phyloP scores from a whole-genome alignment of 2,113 vertebrate genomes.

The Oophaga pumilio region DNA sequence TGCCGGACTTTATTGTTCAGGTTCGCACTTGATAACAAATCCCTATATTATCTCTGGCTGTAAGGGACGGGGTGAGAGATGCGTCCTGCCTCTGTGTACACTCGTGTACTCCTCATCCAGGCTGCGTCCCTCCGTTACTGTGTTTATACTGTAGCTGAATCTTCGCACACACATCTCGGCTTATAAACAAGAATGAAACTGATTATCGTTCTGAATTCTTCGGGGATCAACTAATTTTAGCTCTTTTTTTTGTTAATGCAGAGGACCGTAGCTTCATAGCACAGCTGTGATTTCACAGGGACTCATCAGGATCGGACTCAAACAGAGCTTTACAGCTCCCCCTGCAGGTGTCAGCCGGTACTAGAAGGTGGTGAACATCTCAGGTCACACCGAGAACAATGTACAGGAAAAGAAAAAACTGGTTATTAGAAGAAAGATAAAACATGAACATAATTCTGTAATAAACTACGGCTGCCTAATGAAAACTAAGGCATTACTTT shows the following conservation, averaged over 20 bases:
- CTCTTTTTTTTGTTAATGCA: not conserved
- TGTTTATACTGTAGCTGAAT: slow-evolving; percentile 47
- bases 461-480: no score
- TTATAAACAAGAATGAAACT: slow-evolving; percentile 47
- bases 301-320: not conserved
- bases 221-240: slow-evolving; percentile 43
- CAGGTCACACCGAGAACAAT: not conserved
- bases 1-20: no score
- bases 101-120: not conserved
- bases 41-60: not conserved
- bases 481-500: not conserved
- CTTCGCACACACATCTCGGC: slow-evolving; percentile 27
- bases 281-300: slow-evolving; percentile 20
- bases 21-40: not conserved
- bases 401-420: no score
- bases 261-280: not conserved
- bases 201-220: slow-evolving; percentile 42
- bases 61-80: not conserved
- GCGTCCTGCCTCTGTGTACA: not conserved
- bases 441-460: no score
- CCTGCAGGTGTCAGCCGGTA: not conserved
- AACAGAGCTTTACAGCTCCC: slow-evolving; percentile 1
- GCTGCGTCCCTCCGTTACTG: not conserved
- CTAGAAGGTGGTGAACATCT: not conserved
- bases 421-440: not conserved